Conservation (phyloP, 30 jellyfish, hydroid and myxozoan genomes). For the Pelagia noctiluca region DNA sequence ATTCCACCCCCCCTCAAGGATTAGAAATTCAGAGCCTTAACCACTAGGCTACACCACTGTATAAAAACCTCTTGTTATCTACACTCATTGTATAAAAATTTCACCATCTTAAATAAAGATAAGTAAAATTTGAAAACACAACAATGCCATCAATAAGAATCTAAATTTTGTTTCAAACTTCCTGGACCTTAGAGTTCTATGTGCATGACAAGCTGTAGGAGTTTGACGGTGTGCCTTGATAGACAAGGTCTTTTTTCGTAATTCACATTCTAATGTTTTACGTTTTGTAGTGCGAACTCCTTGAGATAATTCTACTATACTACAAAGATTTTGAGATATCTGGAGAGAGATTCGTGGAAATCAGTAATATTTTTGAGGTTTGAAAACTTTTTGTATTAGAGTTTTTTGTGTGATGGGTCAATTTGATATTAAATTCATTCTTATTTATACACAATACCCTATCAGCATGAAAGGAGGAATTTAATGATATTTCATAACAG, state of each 20-base stretch:
- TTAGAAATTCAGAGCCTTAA: no score
- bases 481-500: background rate
- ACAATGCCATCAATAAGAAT: no score
- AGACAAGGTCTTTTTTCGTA: background rate
- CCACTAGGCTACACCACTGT: no score
- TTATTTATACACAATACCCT: background rate
- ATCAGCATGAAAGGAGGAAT: background rate
- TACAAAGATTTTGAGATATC: conserved; percentile 83
- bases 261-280: background rate
- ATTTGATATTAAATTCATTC: background rate
- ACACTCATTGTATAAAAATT: no score
- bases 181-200: no score
- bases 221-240: background rate
- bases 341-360: conserved; percentile 37
- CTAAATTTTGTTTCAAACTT: no score
- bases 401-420: background rate
- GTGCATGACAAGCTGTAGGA: no score
- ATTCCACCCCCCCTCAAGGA: no score
- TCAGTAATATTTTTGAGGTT: conserved; percentile 79
- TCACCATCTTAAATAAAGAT: no score
- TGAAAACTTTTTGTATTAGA: background rate
- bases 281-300: conserved; percentile 72
- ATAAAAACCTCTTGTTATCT: no score
- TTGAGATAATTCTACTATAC: conserved; percentile 74
- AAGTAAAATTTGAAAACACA: no score